Evolutionary conservation across 2,888 invertebrate genomes (phyloP), one percentile per base, ranked within the genome.

Genomic region (Fabriciana adippe): DNA sequence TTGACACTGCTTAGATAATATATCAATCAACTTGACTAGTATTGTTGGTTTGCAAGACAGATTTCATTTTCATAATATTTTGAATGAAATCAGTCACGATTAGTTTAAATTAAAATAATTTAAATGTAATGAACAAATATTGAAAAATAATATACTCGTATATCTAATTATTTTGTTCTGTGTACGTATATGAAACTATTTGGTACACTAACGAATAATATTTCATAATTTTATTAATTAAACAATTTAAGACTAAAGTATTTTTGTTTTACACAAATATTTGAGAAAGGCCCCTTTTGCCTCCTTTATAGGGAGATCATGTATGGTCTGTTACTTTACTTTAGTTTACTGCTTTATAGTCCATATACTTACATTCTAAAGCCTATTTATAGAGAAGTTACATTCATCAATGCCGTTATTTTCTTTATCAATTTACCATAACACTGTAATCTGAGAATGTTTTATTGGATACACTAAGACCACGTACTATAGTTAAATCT

Each of bases 401-500:
- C 51, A 41, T 51, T 51, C 48, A 61, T 51, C 21, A 41, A 26
- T 54, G 45, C 35, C 50, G 55, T 47, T 66, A 31, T 47, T 26
- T 53, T 8, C 53, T 41, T 60, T 64, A 63, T 55, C 48, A 54
- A 51, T 50, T 65, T 16, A 68, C 65, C 55, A 62, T 60, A 51
- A 55, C 15, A 63, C 53, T 64, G 31, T 56, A 26, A 62, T 59
- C 18, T 48, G 14, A 51, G 54, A 70, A 54, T 18, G 54, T 55
- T 68, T 57, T 56, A 54, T 64, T 53, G 62, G 65, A 57, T 47
- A 48, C 41, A 62, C 59, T 15, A 61, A 68, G 63, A 66, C 65
- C 60, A 67, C 69, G 71, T 71, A 72, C 67, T 68, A 61, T 71
- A 74, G 73, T 72, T 73, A 70, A 72, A 68, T 73, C 65, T 55